Base-by-base conservation (phyloP, 2,888 invertebrate species). In the Epinotia demarniana region DNA sequence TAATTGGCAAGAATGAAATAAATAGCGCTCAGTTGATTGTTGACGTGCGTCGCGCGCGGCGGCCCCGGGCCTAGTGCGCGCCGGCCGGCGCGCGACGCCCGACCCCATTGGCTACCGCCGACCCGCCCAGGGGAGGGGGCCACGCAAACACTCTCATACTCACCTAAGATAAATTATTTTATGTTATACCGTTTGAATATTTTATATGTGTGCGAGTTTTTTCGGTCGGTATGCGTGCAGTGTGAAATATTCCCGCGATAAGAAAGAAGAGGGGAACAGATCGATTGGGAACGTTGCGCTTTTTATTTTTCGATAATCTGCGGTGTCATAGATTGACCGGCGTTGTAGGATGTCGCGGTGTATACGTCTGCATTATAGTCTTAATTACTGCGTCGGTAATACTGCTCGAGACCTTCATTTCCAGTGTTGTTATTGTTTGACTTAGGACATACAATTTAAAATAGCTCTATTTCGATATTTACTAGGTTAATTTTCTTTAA, bases 81-180 rank as follows among this genome's bases (percentile, higher is more conserved):
- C 84, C 87, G 90, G 92, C 90, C 93, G 90, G 91, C 90, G 87
- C 91, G 86, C 86, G 93, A 89, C 95, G 94, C 95, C 95, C 95
- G 95, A 92, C 94, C 94, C 86, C 85, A 95, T 95, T 95, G 95
- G 95, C 90, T 87, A 89, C 80, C 83, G 81, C 82, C 88, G 91
- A 80, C 90, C 92, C 93, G 93, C 93, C 93, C 92, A 89, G 87
- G 87, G 92, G 92, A 89, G 91, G 92, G 92, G 90, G 92, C 88
- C 81, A 89, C 92, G 84, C 93, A 92, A 93, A 92, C 93, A 88
- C 83, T 82, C 89, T 85, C 87, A 86, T 85, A 83, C 91, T 89
- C 93, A 93, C 92, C 93, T 93, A 93, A 93, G 93, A 93, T 93
- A 93, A 93, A 93, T 93, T 93, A 93, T 93, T 93, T 93, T 93